A percentile compares a stretch with the other conserved stretches of the same genome.
phyloP scores from a whole-genome alignment of 1,140 invertebrate species.

The Drosophila cardini region DNA sequence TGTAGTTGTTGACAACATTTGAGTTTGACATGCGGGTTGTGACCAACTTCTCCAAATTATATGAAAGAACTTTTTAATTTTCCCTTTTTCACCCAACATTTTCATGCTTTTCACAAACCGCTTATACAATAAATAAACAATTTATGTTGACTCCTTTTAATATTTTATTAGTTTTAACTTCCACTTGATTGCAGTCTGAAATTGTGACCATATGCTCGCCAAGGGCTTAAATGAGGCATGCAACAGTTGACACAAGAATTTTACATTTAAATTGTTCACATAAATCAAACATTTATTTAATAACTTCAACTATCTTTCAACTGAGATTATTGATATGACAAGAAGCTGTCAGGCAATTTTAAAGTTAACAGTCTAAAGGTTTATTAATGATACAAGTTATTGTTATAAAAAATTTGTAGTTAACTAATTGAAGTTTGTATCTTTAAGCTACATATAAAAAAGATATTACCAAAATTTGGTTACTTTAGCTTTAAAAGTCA shows the following conservation, averaged over 20 bases:
- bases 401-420: no score
- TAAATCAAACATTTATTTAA: no score
- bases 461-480: no score
- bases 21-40: conserved; percentile 24
- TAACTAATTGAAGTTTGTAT: no score
- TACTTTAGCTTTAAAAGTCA: no score
- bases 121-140: conserved; percentile 14
- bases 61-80: conserved; percentile 3
- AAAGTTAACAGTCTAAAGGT: no score
- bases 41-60: conserved; percentile 4
- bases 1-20: not conserved
- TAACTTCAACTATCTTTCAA: no score
- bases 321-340: no score
- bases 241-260: not conserved
- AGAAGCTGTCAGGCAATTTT: no score
- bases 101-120: conserved; percentile 7
- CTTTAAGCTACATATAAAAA: no score
- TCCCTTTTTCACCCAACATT: not conserved
- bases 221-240: not conserved
- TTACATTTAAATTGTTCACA: no score
- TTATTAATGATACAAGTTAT: no score
- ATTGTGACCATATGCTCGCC: not conserved
- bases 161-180: conserved; percentile 1
- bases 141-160: not conserved
- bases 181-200: conserved; percentile 1